Evolutionary conservation across 2,888 invertebrate genomes (phyloP), one percentile per base, ranked within the genome.

Genomic region (Nemoura dubitans): DNA sequence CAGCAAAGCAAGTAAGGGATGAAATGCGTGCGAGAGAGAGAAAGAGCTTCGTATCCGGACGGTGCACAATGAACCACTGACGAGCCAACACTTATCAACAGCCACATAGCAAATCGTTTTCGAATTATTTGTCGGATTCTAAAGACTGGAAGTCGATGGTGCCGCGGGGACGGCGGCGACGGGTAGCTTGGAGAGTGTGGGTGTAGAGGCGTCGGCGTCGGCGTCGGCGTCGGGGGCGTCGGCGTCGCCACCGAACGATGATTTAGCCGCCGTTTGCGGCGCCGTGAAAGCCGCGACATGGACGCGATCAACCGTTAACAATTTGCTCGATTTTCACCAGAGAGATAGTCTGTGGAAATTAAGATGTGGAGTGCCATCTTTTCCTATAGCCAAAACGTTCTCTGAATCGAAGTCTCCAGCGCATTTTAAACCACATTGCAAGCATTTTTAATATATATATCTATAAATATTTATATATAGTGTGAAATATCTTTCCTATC

Each of bases 21-120:
- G 7, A 30, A 82, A n/a, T 6, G 43, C 29, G 16, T 3, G 42
- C 1, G 43, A 43, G 42, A 26, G 83, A 42, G 43, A n/a, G 83
- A 30, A 5, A 82, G 82, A 30, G 82, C 36, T 42, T 21, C 42
- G 27, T 16, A 30, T 83, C 83, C 83, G 83, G 83, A n/a, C 25
- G 43, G 7, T 26, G 16, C 43, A 83, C 83, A 83, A 83, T 83
- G 81, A 30, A n/a, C 83, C 42, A 21, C 83, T 83, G 83, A 83
- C 83, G 83, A 83, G 83, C 83, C 30, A 83, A 43, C 83, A 83
- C 83, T 26, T 42, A 30, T 42, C 83, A 83, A 83, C 83, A 26
- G 26, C 83, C 83, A 42, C 36, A 83, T 30, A 30, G 83, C 43
- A 83, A 83, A 83, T 83, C 83, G 83, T 83, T 83, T 30, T 26